Conservation (phyloP, 2,797 vertebrate species). For the Orientallactaga sibirica region DNA sequence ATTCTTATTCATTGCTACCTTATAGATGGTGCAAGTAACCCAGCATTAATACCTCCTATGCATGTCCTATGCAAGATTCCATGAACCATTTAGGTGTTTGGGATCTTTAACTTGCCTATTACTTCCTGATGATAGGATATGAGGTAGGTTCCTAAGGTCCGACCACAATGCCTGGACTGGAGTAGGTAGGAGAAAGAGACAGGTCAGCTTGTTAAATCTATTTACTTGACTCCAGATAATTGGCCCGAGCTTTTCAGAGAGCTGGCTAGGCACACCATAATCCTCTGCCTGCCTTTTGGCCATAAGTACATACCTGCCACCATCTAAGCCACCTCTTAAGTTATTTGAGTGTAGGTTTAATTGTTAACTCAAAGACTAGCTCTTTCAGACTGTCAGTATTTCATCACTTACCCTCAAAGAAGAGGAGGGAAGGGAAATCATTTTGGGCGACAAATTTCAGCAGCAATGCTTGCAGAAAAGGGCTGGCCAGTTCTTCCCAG, state of each 20-base stretch:
- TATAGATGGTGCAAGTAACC: neutral
- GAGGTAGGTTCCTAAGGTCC: constrained; percentile 12
- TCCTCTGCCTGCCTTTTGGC: constrained; percentile 42
- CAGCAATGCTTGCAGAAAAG: constrained; percentile 75
- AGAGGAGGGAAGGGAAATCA: constrained; percentile 76
- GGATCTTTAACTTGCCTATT: neutral
- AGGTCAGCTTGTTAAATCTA: constrained; percentile 73
- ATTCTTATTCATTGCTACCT: neutral
- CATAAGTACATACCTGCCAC: constrained; percentile 66
- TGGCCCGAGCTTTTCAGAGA: constrained; percentile 56
- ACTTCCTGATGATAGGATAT: neutral
- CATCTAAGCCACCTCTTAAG: constrained; percentile 26
- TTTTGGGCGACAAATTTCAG: constrained; percentile 76
- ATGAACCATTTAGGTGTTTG: neutral
- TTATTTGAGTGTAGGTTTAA: constrained; percentile 77
- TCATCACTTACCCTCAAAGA: constrained; percentile 83
- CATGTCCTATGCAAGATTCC: neutral
- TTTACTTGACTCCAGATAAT: constrained; percentile 71
- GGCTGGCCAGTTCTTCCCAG: constrained; percentile 79
- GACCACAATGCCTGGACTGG: neutral
- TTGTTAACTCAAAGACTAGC: constrained; percentile 82
- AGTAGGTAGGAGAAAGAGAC: constrained; percentile 31
- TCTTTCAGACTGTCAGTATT: constrained; percentile 82
- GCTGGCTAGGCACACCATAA: constrained; percentile 15
- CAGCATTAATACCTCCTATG: neutral